Evolutionary conservation across 1,140 invertebrate species (phyloP).

Genomic region (Neodiprion fabricii): DNA sequence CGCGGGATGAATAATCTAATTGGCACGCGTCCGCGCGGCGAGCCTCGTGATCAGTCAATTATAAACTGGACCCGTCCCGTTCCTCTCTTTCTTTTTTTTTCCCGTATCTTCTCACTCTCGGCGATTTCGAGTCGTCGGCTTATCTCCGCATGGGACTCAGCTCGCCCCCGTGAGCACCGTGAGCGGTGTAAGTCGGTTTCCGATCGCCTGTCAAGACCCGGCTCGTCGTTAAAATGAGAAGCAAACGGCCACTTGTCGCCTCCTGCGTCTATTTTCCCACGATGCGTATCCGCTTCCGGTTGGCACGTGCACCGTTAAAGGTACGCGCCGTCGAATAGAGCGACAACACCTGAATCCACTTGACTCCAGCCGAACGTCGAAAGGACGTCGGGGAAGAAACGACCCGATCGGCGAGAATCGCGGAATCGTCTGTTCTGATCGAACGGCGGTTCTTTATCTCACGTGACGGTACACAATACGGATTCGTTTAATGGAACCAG

Average conservation of each 20-base stretch:
- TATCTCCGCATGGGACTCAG: no score
- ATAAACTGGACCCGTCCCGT: not conserved
- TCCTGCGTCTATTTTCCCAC: slow-evolving; percentile 38
- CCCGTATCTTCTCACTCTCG: no score
- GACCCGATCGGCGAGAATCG: not conserved
- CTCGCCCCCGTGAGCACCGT: no score
- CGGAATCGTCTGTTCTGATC: not conserved
- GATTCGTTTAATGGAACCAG: slow-evolving; percentile 8
- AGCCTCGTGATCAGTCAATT: not conserved
- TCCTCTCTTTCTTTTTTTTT: not conserved
- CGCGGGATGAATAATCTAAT: slow-evolving; percentile 2
- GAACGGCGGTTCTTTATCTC: not conserved
- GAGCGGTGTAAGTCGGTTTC: no score
- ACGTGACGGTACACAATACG: not conserved
- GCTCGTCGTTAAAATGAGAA: not conserved
- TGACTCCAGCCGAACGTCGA: not conserved
- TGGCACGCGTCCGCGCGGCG: not conserved
- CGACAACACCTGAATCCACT: slow-evolving; percentile 35
- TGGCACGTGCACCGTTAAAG: slow-evolving; percentile 35
- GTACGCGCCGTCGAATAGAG: slow-evolving; percentile 33
- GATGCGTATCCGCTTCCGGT: slow-evolving; percentile 49
- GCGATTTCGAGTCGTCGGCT: no score
- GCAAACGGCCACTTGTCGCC: slow-evolving; percentile 37
- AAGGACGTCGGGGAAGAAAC: not conserved
- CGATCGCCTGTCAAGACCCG: not conserved